Percentiles rank a stretch among this genome's conserved stretches.
These are phyloP conservation scores for Meiosimyza decipiens DNA, from an alignment of 2,888 invertebrate species.

Conservation along the genomic window DNA sequence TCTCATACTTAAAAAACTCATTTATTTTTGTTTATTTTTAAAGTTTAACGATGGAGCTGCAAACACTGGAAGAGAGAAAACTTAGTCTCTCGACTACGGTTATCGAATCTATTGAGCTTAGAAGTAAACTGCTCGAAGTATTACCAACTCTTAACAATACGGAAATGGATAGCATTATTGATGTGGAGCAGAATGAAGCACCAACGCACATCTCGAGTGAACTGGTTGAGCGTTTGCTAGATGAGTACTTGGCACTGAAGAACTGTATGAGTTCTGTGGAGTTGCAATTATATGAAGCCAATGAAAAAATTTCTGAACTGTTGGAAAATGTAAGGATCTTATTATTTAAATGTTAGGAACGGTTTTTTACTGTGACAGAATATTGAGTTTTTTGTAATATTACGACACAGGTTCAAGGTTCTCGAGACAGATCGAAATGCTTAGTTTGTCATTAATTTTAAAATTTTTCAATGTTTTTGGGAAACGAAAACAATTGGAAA, in stretches of 20 bases:
- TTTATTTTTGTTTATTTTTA: conserved; percentile 10
- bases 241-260: conserved; percentile 62
- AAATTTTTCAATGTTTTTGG: too few species aligned
- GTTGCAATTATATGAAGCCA: conserved; percentile 65
- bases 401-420: neutral
- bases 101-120: conserved; percentile 55
- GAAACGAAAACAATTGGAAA: too few species aligned
- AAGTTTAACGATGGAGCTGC: conserved; percentile 53
- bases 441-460: neutral
- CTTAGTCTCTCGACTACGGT: conserved; percentile 40
- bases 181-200: conserved; percentile 53
- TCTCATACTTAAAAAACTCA: neutral
- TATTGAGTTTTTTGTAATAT: too few species aligned
- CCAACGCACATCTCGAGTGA: conserved; percentile 57
- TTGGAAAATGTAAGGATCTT: conserved; percentile 61
- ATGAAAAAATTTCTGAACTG: conserved; percentile 66
- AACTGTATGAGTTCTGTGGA: conserved; percentile 60
- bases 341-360: too few species aligned
- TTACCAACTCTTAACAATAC: conserved; percentile 57
- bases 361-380: too few species aligned
- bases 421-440: neutral
- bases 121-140: conserved; percentile 62
- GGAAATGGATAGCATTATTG: conserved; percentile 63
- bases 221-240: conserved; percentile 61
- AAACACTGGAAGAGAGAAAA: conserved; percentile 53